Percentiles rank a stretch among this genome's conserved stretches.
phyloP scores from a whole-genome alignment of 2,113 vertebrate species.

The Gorsachius goisagi region DNA sequence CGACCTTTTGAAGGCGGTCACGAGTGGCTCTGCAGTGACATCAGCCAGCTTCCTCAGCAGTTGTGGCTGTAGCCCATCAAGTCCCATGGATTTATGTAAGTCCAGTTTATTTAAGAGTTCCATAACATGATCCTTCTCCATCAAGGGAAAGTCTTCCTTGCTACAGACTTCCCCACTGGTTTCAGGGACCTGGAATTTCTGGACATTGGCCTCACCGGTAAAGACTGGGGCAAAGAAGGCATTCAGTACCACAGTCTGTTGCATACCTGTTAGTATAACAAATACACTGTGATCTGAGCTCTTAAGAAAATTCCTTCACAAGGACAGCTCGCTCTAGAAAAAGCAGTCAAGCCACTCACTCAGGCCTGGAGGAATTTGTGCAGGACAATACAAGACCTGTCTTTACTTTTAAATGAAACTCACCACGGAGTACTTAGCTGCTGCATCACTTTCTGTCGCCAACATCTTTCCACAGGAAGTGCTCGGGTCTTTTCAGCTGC shows the following conservation, averaged over 20 bases:
- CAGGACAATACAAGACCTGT: background rate
- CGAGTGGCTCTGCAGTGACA: background rate
- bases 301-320: background rate
- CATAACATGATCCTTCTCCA: background rate
- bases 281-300: fast-evolving
- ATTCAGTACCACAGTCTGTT: background rate
- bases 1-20: fast-evolving
- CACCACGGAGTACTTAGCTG: background rate
- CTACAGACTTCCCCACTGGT: background rate
- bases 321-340: background rate
- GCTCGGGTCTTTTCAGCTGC: background rate
- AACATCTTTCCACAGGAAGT: background rate
- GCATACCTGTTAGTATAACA: background rate
- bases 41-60: background rate
- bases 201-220: background rate
- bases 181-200: background rate
- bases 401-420: background rate
- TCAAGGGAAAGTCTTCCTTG: background rate
- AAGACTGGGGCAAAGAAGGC: background rate
- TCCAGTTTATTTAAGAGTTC: background rate
- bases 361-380: background rate
- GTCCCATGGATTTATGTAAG: background rate
- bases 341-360: background rate
- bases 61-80: background rate
- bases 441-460: background rate